Conservation (phyloP, 35 echinoderm and acorn worm species). For the Stichopus chloronotus region DNA sequence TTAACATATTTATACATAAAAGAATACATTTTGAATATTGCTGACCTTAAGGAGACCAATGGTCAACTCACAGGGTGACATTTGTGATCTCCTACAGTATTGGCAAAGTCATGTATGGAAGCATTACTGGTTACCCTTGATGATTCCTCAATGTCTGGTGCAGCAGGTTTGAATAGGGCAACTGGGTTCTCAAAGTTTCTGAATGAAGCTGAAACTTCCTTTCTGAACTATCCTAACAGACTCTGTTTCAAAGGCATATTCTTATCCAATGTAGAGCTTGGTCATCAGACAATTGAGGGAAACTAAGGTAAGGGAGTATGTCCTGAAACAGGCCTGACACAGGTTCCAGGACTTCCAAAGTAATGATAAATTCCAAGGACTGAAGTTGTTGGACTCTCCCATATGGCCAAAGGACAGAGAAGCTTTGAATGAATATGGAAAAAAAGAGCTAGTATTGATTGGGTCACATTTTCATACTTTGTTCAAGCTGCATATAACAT, state of each 20-base stretch:
- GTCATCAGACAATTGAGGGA: not conserved
- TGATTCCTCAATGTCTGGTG: too few relatives aligned
- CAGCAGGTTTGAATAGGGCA: too few relatives aligned
- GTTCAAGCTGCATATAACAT: not conserved
- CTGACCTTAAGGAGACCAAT: not conserved
- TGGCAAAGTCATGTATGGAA: too few relatives aligned
- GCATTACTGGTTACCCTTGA: too few relatives aligned
- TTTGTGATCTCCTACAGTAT: not conserved
- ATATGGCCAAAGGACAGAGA: constrained; percentile 18
- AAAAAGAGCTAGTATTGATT: not conserved
- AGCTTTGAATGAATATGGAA: not conserved
- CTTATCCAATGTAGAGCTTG: not conserved
- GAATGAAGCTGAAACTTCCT: not conserved
- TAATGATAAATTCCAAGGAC: not conserved
- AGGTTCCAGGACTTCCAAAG: not conserved
- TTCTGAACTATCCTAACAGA: not conserved
- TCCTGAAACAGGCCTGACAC: not conserved
- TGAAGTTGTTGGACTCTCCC: not conserved
- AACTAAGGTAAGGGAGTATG: not conserved
- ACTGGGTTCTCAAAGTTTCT: not conserved
- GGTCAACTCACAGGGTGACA: not conserved
- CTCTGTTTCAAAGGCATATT: constrained; percentile 21
- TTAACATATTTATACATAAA: too few relatives aligned
- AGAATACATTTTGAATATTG: constrained; percentile 21
- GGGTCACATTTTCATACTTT: not conserved